These are phyloP conservation scores for Myotis lucifugus DNA, from an alignment of 2,113 vertebrate genomes.

Conservation along the genomic window DNA sequence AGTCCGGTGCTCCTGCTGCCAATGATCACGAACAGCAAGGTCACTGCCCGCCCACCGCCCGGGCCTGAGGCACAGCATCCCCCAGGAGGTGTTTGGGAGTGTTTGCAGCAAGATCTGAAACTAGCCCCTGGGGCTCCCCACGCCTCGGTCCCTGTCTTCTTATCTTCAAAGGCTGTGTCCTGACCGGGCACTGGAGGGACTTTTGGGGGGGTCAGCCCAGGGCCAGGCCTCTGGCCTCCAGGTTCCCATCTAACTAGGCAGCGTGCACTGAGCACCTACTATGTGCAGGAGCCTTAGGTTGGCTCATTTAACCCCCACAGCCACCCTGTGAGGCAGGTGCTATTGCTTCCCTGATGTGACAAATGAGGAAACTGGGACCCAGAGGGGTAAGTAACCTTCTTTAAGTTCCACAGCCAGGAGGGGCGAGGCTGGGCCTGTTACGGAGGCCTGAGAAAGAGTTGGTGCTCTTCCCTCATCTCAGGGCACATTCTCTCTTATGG, in stretches of 20 bases:
- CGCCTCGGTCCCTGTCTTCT: too few relatives aligned
- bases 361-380: background rate
- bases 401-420: background rate
- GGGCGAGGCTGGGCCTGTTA: background rate
- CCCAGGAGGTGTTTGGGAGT: background rate
- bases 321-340: background rate
- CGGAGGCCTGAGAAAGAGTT: background rate
- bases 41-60: fast-evolving
- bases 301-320: background rate
- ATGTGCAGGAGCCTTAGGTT: background rate
- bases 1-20: background rate
- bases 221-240: background rate
- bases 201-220: background rate
- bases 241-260: background rate
- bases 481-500: background rate
- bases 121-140: too few relatives aligned
- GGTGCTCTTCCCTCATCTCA: background rate
- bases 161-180: background rate
- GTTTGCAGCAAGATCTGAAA: background rate
- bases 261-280: background rate
- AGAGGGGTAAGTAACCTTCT: background rate
- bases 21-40: fast-evolving
- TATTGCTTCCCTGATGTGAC: background rate
- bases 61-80: fast-evolving
- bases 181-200: background rate